Evolutionary conservation across 2,113 vertebrate species (phyloP).

Genomic region (Sphyrna mokarran): DNA sequence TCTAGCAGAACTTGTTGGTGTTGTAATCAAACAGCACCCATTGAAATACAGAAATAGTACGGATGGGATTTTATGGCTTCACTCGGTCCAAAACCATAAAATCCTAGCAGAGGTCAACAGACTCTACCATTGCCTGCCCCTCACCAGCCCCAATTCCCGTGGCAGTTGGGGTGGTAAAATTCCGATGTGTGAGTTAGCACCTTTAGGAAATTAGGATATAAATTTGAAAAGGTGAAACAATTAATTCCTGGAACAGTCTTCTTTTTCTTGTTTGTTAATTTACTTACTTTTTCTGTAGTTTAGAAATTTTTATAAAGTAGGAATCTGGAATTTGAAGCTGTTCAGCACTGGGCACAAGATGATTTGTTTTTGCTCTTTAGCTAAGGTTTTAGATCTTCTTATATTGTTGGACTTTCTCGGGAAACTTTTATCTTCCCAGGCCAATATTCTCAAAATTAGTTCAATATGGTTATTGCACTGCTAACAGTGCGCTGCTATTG

Average conservation of each 20-base stretch:
- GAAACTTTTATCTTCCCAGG: not conserved
- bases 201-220: not conserved
- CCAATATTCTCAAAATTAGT: slow-evolving; percentile 9
- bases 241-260: not conserved
- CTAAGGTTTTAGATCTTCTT: not conserved
- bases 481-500: not conserved
- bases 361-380: not conserved
- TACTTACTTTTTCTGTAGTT: not conserved
- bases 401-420: not conserved
- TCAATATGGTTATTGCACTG: not conserved
- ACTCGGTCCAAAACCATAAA: no score
- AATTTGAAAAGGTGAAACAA: not conserved
- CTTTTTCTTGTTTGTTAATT: not conserved
- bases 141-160: no score
- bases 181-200: not conserved
- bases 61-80: no score
- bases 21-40: not conserved
- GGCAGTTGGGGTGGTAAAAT: no score
- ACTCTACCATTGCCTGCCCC: no score
- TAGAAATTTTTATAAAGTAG: not conserved
- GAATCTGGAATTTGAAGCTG: not conserved
- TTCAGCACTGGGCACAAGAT: not conserved
- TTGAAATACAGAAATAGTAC: not conserved
- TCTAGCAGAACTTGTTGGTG: not conserved
- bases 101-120: no score